Evolutionary conservation across 2,797 vertebrate genomes (phyloP), one percentile per base, ranked within the genome.

Genomic region (Knipowitschia caucasica): DNA sequence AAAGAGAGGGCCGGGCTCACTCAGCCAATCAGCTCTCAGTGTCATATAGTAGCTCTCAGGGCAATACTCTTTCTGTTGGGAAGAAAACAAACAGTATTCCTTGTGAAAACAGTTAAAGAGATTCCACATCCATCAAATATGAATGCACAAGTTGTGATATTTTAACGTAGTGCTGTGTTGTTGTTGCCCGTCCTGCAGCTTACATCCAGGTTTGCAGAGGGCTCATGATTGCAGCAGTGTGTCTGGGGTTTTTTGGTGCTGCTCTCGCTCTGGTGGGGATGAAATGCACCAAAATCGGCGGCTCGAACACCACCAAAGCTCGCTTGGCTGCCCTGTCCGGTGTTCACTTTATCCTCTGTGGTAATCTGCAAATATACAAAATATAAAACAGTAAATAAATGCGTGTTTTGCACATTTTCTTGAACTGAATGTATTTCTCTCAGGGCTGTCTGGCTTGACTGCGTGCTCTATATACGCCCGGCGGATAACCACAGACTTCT

Each of bases 211-310:
- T 94, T 4, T 99, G 95, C 78, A 88, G 97, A 82, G 97, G 92
- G 40, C 69, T 99, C 59, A 99, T 98, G 94, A 98, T 99, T 33
- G 85, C 93, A 0, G 92, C 95, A 0, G 78, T 98, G 72, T 93
- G 92, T 66, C 83, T 97, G 78, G 96, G 97, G 0, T 98, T 96
- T 72, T 95, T 98, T 0, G 95, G 92, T 10, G 86, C 91, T 0
- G 31, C 91, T 53, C 91, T 92, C 62, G 90, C 93, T 18, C 89
- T 98, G 29, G 70, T 98, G 67, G 96, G 97, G 45, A 98, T 99
- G 97, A 98, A 95, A 73, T 99, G 97, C 70, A 98, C 95, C 52
- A 98, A 94, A 84, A 89, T 99, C 0, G 95, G 97, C 80, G 96
- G 96, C 50, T 92, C 93, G 0, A 89, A 95, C 59, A 89, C 89